phyloP scores from a whole-genome alignment of 2,113 vertebrate genomes.

The Chaetodon trifascialis region DNA sequence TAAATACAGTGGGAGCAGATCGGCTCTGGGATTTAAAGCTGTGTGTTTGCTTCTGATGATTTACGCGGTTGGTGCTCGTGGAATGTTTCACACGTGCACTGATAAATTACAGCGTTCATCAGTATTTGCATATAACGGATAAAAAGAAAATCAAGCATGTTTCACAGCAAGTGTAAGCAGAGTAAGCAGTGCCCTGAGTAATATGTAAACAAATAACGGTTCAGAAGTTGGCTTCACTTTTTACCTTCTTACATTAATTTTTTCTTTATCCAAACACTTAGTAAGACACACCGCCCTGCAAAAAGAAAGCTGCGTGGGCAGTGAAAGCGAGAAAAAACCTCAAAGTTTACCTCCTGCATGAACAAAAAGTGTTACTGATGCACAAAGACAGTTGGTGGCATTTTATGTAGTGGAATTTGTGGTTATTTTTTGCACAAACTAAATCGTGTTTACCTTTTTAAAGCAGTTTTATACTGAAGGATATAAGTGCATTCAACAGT shows the following conservation, averaged over 20 bases:
- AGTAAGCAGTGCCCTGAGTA: too few relatives aligned
- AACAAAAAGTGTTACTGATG: not conserved
- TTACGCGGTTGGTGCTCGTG: slow-evolving; percentile 4
- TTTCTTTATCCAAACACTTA: slow-evolving; percentile 16
- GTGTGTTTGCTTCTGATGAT: slow-evolving; percentile 21
- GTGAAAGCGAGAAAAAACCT: slow-evolving; percentile 32
- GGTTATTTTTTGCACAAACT: not conserved
- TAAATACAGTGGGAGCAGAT: slow-evolving; percentile 18
- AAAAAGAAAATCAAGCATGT: slow-evolving; percentile 6
- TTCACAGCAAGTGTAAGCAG: not conserved
- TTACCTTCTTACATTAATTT: not conserved
- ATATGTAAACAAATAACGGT: not conserved
- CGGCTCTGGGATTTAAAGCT: not conserved
- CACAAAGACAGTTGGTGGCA: not conserved
- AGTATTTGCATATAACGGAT: slow-evolving; percentile 7
- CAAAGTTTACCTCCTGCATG: not conserved
- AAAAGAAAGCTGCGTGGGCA: slow-evolving; percentile 37
- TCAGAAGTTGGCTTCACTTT: not conserved
- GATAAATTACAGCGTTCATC: not conserved
- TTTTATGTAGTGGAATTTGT: not conserved
- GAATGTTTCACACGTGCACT: not conserved
- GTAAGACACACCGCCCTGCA: not conserved
- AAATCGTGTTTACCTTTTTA: not conserved
- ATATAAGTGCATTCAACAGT: not conserved
- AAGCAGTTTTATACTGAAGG: not conserved